These are phyloP conservation scores for Sinocyclocheilus anshuiensis DNA, from an alignment of 2,113 vertebrate species.

Conservation along the genomic window DNA sequence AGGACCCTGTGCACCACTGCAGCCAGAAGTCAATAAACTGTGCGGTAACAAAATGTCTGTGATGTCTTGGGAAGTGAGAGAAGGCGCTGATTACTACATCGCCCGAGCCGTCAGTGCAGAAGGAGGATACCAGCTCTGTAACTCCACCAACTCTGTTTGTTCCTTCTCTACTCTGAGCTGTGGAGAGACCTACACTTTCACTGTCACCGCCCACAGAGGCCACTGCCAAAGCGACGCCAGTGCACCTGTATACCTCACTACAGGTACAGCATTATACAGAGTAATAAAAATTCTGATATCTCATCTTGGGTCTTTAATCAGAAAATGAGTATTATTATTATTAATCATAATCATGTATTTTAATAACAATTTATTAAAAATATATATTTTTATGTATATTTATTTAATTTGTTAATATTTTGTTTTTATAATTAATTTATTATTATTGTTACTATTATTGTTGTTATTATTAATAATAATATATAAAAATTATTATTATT, in stretches of 20 bases:
- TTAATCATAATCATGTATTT: no score
- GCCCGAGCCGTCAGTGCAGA: conserved; percentile 40
- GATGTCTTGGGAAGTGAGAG: conserved; percentile 66
- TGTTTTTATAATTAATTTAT: no score
- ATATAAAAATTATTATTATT: not conserved
- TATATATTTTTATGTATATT: no score
- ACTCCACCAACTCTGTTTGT: conserved; percentile 61
- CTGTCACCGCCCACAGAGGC: conserved; percentile 58
- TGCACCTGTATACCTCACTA: conserved; percentile 49
- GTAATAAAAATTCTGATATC: not conserved
- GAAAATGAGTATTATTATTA: not conserved
- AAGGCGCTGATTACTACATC: conserved; percentile 61
- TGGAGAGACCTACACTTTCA: conserved; percentile 69
- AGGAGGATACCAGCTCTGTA: conserved; percentile 48
- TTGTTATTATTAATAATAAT: no score
- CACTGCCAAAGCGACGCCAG: conserved; percentile 63
- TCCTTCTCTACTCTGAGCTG: conserved; percentile 63
- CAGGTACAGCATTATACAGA: conserved; percentile 61
- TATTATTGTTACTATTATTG: no score
- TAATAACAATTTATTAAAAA: no score
- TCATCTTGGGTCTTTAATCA: not conserved
- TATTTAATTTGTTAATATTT: no score
- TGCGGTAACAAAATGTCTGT: conserved; percentile 59
- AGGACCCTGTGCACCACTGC: not conserved
- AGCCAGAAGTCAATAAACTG: not conserved